Evolutionary conservation across 2,797 vertebrate genomes (phyloP).

Genomic region (Sebastiscus albofasciatus): DNA sequence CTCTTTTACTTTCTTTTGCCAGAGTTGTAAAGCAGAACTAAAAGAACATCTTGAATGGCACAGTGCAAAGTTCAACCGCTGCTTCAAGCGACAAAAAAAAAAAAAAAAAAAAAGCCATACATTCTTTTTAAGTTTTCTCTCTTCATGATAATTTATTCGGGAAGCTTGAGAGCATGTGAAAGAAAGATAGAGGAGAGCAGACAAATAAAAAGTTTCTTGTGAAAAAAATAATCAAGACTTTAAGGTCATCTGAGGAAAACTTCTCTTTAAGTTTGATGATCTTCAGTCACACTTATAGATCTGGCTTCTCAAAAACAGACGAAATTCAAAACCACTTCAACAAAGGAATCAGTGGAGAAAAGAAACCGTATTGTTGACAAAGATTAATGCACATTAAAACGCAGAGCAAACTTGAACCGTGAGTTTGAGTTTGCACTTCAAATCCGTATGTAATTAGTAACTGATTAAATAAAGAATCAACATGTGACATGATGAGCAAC

Average conservation of each 20-base stretch:
- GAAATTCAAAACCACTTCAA: background rate
- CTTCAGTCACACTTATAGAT: background rate
- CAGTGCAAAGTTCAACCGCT: conserved; percentile 19
- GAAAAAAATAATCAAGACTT: background rate
- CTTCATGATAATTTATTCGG: background rate
- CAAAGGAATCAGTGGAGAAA: background rate
- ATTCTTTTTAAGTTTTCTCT: background rate
- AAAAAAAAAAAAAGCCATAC: background rate
- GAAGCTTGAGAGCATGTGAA: background rate
- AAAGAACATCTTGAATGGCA: conserved; percentile 7
- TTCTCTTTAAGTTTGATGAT: background rate
- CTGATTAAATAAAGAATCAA: background rate
- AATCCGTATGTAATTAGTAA: background rate
- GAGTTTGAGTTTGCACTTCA: background rate
- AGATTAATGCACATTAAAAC: background rate
- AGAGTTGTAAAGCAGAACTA: conserved; percentile 6
- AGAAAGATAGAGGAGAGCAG: background rate
- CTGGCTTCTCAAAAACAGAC: too few species aligned
- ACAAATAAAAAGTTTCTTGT: background rate
- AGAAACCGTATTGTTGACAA: background rate
- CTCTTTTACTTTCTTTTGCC: background rate
- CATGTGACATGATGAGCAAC: background rate
- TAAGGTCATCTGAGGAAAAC: background rate
- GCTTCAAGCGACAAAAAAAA: conserved; percentile 10
- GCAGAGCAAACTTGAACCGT: background rate